These are phyloP conservation scores for Agrotis segetum DNA, from an alignment of 2,888 invertebrate species.

Conservation along the genomic window DNA sequence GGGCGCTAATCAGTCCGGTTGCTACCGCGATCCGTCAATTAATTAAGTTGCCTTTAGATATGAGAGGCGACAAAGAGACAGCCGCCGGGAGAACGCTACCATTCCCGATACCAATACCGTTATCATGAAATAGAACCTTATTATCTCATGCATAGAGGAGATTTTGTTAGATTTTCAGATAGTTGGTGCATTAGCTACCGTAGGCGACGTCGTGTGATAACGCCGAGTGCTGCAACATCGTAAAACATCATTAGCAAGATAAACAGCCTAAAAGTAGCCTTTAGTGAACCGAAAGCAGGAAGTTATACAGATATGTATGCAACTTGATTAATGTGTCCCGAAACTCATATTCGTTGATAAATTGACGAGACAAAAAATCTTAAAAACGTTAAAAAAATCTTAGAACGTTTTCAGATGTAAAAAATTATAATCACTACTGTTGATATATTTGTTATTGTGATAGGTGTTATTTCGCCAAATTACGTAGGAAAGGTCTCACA, in stretches of 20 bases:
- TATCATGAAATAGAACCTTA: slow-evolving; percentile 69
- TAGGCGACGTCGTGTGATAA: slow-evolving; percentile 85
- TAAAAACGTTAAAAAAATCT: too few relatives aligned
- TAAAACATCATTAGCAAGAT: slow-evolving; percentile 90
- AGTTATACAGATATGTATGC: slow-evolving; percentile 75
- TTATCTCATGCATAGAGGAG: slow-evolving; percentile 62
- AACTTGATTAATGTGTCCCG: slow-evolving; percentile 72
- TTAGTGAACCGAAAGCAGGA: slow-evolving; percentile 80
- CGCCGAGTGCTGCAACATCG: slow-evolving; percentile 81
- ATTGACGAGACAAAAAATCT: slow-evolving; percentile 42
- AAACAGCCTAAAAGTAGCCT: slow-evolving; percentile 85
- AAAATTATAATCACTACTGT: slow-evolving; percentile 41
- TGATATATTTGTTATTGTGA: slow-evolving; percentile 22
- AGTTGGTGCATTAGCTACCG: slow-evolving; percentile 82
- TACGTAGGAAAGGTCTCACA: slow-evolving; percentile 57
- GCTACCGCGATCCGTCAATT: slow-evolving; percentile 88
- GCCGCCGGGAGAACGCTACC: slow-evolving; percentile 75
- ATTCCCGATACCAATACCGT: slow-evolving; percentile 60
- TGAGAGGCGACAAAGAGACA: slow-evolving; percentile 84
- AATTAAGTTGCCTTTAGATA: slow-evolving; percentile 85
- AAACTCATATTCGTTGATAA: slow-evolving; percentile 47
- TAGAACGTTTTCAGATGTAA: slow-evolving; percentile 17
- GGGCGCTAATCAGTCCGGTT: slow-evolving; percentile 75
- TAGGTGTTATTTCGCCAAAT: slow-evolving; percentile 67
- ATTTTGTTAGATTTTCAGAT: slow-evolving; percentile 63